A percentile compares a stretch with the other conserved stretches of the same genome.
phyloP scores from a whole-genome alignment of 2,888 invertebrate species.

The Papilio demoleus region DNA sequence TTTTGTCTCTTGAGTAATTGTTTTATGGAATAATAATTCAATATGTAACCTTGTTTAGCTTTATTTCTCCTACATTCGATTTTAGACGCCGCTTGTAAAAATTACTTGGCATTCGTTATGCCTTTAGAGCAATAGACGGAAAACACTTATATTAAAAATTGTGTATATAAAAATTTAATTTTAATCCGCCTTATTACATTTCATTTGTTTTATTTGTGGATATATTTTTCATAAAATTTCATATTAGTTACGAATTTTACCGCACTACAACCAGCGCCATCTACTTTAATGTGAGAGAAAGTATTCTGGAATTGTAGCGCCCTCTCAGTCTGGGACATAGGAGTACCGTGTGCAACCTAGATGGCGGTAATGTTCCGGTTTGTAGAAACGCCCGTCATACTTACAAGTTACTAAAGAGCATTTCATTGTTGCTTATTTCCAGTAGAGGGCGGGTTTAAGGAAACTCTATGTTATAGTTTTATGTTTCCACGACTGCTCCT shows the following conservation, averaged over 20 bases:
- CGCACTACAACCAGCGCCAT: constrained; percentile 31
- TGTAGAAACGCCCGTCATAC: not conserved
- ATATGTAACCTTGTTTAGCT: too few relatives aligned
- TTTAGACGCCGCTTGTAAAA: too few relatives aligned
- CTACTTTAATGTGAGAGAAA: not conserved
- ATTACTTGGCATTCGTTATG: too few relatives aligned
- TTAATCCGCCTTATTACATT: not conserved
- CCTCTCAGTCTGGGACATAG: constrained; percentile 4
- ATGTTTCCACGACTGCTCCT: not conserved
- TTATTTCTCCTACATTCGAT: too few relatives aligned
- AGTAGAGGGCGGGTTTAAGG: constrained; percentile 6
- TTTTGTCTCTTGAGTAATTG: too few relatives aligned
- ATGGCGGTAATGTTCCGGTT: not conserved
- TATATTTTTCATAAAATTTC: not conserved
- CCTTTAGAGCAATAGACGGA: too few relatives aligned
- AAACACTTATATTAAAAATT: too few relatives aligned
- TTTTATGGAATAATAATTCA: too few relatives aligned
- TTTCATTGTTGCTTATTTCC: constrained; percentile 11
- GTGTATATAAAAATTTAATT: too few relatives aligned
- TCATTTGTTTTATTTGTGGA: not conserved
- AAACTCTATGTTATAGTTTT: not conserved
- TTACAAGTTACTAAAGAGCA: not conserved
- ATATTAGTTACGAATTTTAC: constrained; percentile 17
- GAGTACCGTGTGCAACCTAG: not conserved
- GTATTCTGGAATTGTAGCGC: constrained; percentile 1